phyloP scores from a whole-genome alignment of 2,113 vertebrate genomes.

The Corapipo altera region DNA sequence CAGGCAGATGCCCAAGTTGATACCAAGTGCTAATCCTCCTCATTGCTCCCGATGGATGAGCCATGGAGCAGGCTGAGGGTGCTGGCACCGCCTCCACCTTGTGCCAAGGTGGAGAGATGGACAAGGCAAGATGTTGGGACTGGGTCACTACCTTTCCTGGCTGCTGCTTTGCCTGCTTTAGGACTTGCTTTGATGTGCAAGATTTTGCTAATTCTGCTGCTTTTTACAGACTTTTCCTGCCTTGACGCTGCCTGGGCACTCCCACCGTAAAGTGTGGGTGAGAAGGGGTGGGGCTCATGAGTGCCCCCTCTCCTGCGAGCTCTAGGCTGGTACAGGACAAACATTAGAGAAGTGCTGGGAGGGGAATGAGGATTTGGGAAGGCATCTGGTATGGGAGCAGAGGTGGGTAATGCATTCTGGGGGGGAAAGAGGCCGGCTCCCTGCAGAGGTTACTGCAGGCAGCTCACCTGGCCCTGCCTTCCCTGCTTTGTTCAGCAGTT shows the following conservation, averaged over 20 bases:
- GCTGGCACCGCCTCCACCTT: neutral
- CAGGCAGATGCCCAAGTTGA: neutral
- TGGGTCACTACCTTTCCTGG: neutral
- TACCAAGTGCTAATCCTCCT: neutral
- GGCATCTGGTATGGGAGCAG: neutral
- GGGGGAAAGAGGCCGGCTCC: neutral
- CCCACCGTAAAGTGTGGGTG: rapidly evolving
- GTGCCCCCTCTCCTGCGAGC: neutral
- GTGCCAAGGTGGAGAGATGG: neutral
- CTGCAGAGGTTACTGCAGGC: rapidly evolving
- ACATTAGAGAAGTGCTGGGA: neutral
- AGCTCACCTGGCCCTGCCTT: neutral
- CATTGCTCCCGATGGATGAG: neutral
- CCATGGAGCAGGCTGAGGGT: neutral
- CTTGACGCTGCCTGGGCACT: neutral
- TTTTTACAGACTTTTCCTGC: neutral
- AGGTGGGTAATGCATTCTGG: neutral
- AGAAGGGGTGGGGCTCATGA: neutral
- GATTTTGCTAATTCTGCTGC: neutral
- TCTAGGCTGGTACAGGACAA: neutral
- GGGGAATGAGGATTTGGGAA: neutral
- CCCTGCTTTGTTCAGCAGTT: neutral
- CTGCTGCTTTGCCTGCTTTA: slow-evolving; percentile 7
- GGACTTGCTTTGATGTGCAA: neutral
- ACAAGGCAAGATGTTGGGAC: neutral